These are phyloP conservation scores for Falco cherrug DNA, from an alignment of 2,797 vertebrate species.

Conservation along the genomic window DNA sequence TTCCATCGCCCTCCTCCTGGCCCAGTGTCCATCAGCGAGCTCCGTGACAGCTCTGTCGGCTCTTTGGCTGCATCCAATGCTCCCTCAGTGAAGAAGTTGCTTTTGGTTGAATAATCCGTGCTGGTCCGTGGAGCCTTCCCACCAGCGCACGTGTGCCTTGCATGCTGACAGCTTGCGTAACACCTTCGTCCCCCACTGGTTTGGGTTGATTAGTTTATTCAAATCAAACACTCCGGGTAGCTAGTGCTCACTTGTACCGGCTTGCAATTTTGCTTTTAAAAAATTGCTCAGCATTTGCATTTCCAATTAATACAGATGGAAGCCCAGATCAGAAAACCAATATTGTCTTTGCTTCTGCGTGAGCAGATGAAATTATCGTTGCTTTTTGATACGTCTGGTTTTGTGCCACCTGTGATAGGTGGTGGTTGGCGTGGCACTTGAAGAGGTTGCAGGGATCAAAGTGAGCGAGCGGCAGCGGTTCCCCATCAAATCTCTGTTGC, in stretches of 20 bases:
- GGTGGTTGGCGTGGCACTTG: neutral
- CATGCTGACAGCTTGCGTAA: neutral
- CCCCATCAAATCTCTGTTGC: no score
- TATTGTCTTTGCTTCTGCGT: neutral
- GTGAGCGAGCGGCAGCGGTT: neutral
- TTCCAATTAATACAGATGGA: neutral
- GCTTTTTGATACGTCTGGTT: neutral
- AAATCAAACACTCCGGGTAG: neutral
- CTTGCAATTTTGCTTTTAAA: neutral
- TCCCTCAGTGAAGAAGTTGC: neutral
- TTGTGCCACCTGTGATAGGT: neutral
- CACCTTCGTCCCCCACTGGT: neutral
- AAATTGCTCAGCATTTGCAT: neutral
- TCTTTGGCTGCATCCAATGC: fast-evolving
- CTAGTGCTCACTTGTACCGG: neutral
- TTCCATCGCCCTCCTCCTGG: neutral
- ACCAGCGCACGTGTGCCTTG: fast-evolving
- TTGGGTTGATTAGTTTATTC: neutral
- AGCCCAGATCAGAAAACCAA: neutral
- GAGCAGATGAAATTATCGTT: neutral
- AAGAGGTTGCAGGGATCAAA: neutral
- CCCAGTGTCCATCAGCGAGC: fast-evolving
- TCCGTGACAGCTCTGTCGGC: neutral
- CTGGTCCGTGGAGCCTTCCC: neutral
- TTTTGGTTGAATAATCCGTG: neutral